These are phyloP conservation scores for Hyaena hyaena DNA, from an alignment of 2,113 vertebrate species.

Conservation along the genomic window DNA sequence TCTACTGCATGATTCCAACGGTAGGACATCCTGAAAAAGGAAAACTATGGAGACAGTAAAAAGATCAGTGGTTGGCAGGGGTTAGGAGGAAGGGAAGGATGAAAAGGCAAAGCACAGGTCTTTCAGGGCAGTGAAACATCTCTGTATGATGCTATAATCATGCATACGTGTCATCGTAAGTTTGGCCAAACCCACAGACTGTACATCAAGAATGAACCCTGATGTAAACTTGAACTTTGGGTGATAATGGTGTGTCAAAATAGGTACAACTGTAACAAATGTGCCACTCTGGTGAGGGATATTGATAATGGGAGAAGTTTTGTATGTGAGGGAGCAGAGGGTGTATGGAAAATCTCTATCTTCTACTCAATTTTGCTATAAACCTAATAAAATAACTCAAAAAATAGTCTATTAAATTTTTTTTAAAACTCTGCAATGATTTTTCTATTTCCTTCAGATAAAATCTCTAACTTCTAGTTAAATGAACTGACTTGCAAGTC, in stretches of 20 bases:
- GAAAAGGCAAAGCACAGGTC: background rate
- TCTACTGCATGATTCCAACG: background rate
- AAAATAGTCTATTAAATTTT: background rate
- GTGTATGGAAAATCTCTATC: background rate
- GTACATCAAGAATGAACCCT: background rate
- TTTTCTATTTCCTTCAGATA: background rate
- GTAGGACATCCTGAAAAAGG: background rate
- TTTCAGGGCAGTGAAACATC: background rate
- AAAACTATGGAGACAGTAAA: background rate
- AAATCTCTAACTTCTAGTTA: background rate
- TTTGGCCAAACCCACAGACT: background rate
- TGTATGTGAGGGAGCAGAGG: background rate
- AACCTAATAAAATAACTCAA: constrained; percentile 41
- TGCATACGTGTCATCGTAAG: background rate
- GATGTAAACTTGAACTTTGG: background rate
- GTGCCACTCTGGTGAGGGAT: background rate
- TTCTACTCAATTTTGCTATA: background rate
- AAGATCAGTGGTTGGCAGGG: background rate
- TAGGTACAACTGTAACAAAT: background rate
- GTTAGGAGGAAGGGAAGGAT: background rate
- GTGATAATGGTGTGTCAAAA: background rate
- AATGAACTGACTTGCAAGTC: constrained; percentile 17
- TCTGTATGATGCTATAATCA: background rate
- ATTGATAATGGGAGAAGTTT: background rate
- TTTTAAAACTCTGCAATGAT: background rate